Base-by-base conservation (phyloP, 2,113 vertebrate species). In the Uria aalge region DNA sequence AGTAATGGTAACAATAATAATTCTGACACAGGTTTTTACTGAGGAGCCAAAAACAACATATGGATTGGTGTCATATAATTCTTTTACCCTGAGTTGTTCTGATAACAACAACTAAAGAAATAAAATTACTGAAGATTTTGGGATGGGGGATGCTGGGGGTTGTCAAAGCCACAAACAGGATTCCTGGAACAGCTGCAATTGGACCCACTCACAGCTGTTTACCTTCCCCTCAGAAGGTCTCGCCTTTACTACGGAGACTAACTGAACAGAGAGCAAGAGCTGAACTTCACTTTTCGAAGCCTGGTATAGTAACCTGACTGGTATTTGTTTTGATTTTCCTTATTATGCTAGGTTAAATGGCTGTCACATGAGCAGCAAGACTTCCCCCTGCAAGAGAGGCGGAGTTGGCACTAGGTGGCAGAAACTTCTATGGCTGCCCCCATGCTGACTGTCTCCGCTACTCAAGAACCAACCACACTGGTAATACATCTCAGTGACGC, bases 131-230 rank as follows among this genome's bases (percentile, higher is more conserved):
- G 41, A 90, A 50, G 5, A 52, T 34, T 12, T 67, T 23, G 27
- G 14, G 4, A 2, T n/a, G 6, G 11, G 9, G 4, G 2, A 10
- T 36, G 6, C 8, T 50, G 48, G 8, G 9, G 9, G 0, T 3
- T 52, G 5, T 29, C 24, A 62, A 87, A 85, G 12, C 9, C 12
- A 23, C 40, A 59, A 45, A 17, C 12, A 76, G 11, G 6, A 27
- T 57, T 74, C 17, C 66, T 74, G 20, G 21, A 74, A 74, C 7
- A 76, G 1, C 19, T 56, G 8, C 36, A 60, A 5, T 6, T 30
- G 22, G 20, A 62, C 32, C 30, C 21, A 23, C 14, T 72, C 45
- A 43, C 27, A 62, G 36, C 15, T 72, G 14, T 50, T 72, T 55
- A 34, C 19, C 13, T 50, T 85, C 22, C 23, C 4, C 1, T 34